These are phyloP conservation scores for Corydoras maculifer DNA, from an alignment of 2,113 vertebrate species.

Conservation along the genomic window DNA sequence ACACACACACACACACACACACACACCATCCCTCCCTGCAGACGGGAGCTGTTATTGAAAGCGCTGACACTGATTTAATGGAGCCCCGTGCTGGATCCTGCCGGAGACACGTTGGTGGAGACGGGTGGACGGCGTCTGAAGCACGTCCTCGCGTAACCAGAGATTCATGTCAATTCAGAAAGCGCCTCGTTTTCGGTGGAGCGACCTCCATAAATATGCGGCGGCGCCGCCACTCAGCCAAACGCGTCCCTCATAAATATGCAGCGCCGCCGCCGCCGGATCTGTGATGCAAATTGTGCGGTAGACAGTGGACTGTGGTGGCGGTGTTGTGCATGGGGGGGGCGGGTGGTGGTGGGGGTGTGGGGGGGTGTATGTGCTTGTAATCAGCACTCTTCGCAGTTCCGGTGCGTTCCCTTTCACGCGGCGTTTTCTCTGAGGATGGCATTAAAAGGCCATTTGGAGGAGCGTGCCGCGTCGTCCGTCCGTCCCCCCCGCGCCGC, in stretches of 20 bases:
- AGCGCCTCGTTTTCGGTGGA: slow-evolving; percentile 40
- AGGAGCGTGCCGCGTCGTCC: too few relatives aligned
- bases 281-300: slow-evolving; percentile 45
- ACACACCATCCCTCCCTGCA: slow-evolving; percentile 7
- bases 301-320: slow-evolving; percentile 17
- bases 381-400: too few relatives aligned
- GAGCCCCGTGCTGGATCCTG: slow-evolving; percentile 26
- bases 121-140: slow-evolving; percentile 39
- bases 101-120: slow-evolving; percentile 29
- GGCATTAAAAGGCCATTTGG: too few relatives aligned
- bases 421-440: too few relatives aligned
- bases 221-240: slow-evolving; percentile 36
- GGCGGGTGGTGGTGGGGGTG: too few relatives aligned
- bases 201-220: slow-evolving; percentile 51
- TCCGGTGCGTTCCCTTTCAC: too few relatives aligned
- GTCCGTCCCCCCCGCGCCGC: too few relatives aligned
- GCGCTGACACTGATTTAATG: slow-evolving; percentile 43
- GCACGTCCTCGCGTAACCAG: slow-evolving; percentile 39
- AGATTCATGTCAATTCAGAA: slow-evolving; percentile 46
- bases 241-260: slow-evolving; percentile 44
- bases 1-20: slow-evolving; percentile 1
- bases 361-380: too few relatives aligned
- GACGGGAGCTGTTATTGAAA: slow-evolving; percentile 21
- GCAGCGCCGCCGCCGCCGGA: slow-evolving; percentile 28
- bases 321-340: too few relatives aligned